phyloP scores from a whole-genome alignment of 2,888 invertebrate genomes.

The Cantharis nigra region DNA sequence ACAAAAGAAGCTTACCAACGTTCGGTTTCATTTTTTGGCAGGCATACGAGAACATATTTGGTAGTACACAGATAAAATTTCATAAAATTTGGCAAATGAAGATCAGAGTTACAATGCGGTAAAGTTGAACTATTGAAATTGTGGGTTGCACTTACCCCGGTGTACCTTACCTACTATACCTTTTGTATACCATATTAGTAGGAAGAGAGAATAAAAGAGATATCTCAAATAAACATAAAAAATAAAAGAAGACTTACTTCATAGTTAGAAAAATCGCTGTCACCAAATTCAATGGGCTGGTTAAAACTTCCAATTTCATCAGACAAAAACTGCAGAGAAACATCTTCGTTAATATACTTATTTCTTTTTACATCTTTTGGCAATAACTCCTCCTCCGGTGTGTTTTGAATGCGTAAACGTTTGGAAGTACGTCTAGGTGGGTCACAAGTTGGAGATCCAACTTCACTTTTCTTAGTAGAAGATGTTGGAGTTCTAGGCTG shows the following conservation, averaged over 20 bases:
- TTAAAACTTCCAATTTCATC: slow-evolving; percentile 12
- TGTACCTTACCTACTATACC: too few relatives aligned
- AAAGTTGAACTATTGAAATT: too few relatives aligned
- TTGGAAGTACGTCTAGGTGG: not conserved
- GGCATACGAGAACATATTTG: too few relatives aligned
- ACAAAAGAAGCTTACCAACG: too few relatives aligned
- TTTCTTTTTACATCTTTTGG: slow-evolving; percentile 35
- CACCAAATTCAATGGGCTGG: not conserved
- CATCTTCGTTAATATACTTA: slow-evolving; percentile 41
- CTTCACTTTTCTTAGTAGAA: not conserved
- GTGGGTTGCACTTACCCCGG: too few relatives aligned
- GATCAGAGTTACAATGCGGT: too few relatives aligned
- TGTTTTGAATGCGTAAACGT: slow-evolving; percentile 26
- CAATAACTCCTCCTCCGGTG: slow-evolving; percentile 27
- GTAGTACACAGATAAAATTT: too few relatives aligned
- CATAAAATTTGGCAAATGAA: too few relatives aligned
- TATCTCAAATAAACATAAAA: not conserved
- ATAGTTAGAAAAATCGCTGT: slow-evolving; percentile 22
- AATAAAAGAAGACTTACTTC: slow-evolving; percentile 27
- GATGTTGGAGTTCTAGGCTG: not conserved
- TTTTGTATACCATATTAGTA: too few relatives aligned
- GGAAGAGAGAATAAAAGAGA: too few relatives aligned
- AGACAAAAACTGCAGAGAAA: slow-evolving; percentile 42
- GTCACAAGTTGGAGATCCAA: not conserved
- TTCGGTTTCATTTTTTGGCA: too few relatives aligned